Base-by-base conservation (phyloP, 2,113 vertebrate genomes). In the Perca schrenkii region DNA sequence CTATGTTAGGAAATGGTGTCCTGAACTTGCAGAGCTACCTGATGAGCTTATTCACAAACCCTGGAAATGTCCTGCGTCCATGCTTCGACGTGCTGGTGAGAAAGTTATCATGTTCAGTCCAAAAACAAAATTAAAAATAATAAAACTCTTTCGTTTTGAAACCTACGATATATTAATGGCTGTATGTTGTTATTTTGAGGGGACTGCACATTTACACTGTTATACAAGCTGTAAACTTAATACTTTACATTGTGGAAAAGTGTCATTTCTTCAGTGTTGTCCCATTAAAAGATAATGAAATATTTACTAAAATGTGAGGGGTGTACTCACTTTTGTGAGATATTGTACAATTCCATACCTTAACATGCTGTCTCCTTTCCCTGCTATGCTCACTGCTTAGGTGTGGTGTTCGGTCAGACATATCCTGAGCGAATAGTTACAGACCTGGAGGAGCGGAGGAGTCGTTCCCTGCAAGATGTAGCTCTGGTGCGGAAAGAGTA, bases 41-140 rank as follows among this genome's bases (percentile, higher is more conserved):
- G 88, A 96, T 16, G 94, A 95, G 72, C 84, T 95, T 3, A 94
- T 95, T 72, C 95, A 95, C 80, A 95, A 93, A 83, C 95, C 94
- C 13, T 95, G 95, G 94, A 92, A 94, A 77, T 94, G 93, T 70
- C 93, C 94, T 0, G 68, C 88, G 0, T 94, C 92, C 17, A 86
- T 95, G 77, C 90, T 95, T n/a, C 84, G 85, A 19, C 86, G 92
- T 17, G 84, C 92, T 82, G 93, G 94, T 95, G 47, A 92, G 93
- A 17, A 76, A 36, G 15, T 53, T 25, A 10, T 25, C 6, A 36
- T 56, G 19, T 19, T 15, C 19, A 36, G 12, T n/a, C 16, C 17
- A 4, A 50, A 21, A 11, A 40, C 16, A 6, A 17, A 6, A 11
- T 49, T 40, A 4, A 50, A 21, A 11, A 40, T 40, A 15, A 43